Percentiles rank a stretch among this genome's conserved stretches.
Evolutionary conservation across 2,888 invertebrate species (phyloP).

Genomic region (Ophion ventricosus): DNA sequence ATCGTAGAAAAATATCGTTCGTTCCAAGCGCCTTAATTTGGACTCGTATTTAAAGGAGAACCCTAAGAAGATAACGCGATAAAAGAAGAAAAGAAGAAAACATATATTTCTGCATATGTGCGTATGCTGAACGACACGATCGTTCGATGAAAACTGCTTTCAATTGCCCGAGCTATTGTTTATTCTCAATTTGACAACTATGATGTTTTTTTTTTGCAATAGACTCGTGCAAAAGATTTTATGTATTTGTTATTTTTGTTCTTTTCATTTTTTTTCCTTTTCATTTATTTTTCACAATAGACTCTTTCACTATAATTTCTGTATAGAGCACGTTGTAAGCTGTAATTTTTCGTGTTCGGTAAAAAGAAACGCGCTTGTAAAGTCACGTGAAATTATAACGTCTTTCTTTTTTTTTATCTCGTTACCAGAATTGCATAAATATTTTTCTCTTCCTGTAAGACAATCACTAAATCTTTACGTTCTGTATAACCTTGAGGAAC

Average conservation of each 20-base stretch:
- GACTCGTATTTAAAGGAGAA: constrained; percentile 1
- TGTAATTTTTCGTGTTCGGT: neutral
- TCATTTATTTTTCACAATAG: neutral
- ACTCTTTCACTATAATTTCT: constrained; percentile 41
- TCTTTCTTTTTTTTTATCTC: neutral
- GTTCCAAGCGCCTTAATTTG: constrained; percentile 30
- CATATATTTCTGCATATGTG: constrained; percentile 25
- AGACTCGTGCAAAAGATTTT: constrained; percentile 31
- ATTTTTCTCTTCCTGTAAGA: neutral
- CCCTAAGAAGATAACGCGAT: neutral
- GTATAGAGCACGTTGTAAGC: constrained; percentile 38
- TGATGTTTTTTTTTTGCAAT: constrained; percentile 18
- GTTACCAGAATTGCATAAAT: neutral
- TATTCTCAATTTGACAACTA: constrained; percentile 38
- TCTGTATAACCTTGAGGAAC: constrained; percentile 37
- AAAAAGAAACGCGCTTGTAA: constrained; percentile 17
- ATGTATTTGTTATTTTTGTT: constrained; percentile 4
- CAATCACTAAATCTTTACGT: constrained; percentile 18
- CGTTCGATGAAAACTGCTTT: constrained; percentile 35
- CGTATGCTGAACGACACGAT: constrained; percentile 32
- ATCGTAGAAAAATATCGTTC: constrained; percentile 66
- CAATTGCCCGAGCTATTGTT: constrained; percentile 43
- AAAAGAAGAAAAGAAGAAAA: constrained; percentile 1
- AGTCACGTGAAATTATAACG: neutral
- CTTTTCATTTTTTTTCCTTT: neutral